phyloP scores from a whole-genome alignment of 2,113 vertebrate genomes.

The Calidris pygmaea region DNA sequence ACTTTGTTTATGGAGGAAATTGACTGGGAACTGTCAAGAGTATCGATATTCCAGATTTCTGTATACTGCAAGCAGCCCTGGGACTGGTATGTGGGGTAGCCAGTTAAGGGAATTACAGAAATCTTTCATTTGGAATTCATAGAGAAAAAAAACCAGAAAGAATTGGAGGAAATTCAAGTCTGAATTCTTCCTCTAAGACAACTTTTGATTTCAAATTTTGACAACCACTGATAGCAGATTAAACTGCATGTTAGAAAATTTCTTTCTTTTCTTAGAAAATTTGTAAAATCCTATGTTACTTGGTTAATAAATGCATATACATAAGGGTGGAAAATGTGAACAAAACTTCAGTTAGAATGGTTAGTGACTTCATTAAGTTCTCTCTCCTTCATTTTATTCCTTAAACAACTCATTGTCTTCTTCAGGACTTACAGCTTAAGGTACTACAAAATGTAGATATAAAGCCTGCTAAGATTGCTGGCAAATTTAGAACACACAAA shows the following conservation, averaged over 20 bases:
- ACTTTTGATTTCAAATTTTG: not conserved
- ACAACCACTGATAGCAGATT: not conserved
- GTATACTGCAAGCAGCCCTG: not conserved
- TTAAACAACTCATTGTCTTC: not conserved
- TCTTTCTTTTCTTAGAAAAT: not conserved
- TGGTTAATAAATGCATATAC: not conserved
- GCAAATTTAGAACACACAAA: not conserved
- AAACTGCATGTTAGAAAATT: not conserved
- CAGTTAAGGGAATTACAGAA: not conserved
- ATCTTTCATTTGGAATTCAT: not conserved
- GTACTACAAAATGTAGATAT: not conserved
- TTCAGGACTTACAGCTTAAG: not conserved
- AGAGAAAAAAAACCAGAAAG: not conserved
- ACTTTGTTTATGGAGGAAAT: not conserved
- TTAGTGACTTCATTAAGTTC: not conserved
- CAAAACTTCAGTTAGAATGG: not conserved
- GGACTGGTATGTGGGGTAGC: not conserved
- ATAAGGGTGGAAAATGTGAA: not conserved
- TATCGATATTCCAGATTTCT: not conserved
- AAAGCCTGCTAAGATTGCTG: not conserved
- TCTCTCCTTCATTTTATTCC: not conserved
- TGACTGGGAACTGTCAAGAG: not conserved
- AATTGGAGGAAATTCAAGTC: not conserved
- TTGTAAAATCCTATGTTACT: not conserved
- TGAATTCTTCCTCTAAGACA: not conserved